Base-by-base conservation (phyloP, 1,140 invertebrate species). In the Brachionus rubens region DNA sequence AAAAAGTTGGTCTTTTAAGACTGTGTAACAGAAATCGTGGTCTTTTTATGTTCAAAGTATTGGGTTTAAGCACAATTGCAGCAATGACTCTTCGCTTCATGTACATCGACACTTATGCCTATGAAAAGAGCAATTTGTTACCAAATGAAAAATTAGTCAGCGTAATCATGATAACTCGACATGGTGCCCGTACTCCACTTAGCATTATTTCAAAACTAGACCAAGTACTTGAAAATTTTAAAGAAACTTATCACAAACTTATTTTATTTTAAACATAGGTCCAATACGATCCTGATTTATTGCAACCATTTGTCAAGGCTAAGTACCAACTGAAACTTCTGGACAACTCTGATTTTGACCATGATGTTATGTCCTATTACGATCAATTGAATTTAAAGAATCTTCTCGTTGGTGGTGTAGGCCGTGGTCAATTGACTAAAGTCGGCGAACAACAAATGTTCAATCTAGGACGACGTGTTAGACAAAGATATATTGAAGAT, bases 381-480 rank as follows among this genome's bases (percentile, higher is more conserved):
- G 68, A 72, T 26, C 9, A 54, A 14, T n/a, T 72, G 12, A 72
- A 72, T 41, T 6, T 72, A 0, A 36, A 30, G 16, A 50, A 72
- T 41, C 19, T 28, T 50, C 50, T 72, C 3, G 50, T 41, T 12
- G 48, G 48, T 19, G 48, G 48, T 14, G 19, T 54, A 10, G 72
- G 72, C 10, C 33, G 33, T 16, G 72, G 72, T 19, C 72, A 75
- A 40, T 19, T 75, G 7, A 75, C 72, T 5, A 36, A 36, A 21
- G 48, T 75, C 28, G 72, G 72, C 21, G 72, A 75, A 47, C 7
- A 56, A 19, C 72, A 75, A 47, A 43, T 75, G 48, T 75, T 56
- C 48, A 28, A 75, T 54, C 36, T 75, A n/a, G 72, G 72, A 21
- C 48, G 50, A 4, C n/a, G 48, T 19, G 28, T 75, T 1, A 12